Base-by-base conservation (phyloP, 2,113 vertebrate species). In the Micronycteris hirsuta region DNA sequence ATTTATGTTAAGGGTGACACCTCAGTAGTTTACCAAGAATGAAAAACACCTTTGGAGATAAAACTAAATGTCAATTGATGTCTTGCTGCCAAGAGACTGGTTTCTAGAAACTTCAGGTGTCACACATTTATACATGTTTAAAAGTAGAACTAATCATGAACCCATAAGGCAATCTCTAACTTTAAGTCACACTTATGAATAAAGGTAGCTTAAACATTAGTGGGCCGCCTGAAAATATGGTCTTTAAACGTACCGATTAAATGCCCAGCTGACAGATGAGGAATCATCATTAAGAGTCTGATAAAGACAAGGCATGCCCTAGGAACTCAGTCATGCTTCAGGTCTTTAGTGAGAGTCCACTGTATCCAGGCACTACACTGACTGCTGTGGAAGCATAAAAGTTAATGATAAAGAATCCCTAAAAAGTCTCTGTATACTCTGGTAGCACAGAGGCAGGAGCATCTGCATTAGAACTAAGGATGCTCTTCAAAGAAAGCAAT, bases 11-110 rank as follows among this genome's bases (percentile, higher is more conserved):
- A 93, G 38, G 68, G 17, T 31, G 20, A 31, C 65, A 61, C 26
- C 15, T 56, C 49, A 52, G 28, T n/a, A 71, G 14, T 56, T 95
- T 77, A 41, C 33, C 7, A 74, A 76, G 61, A 95, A 92, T 58
- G 58, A 61, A 78, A 92, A 92, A 58, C 15, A 96, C 15, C 67
- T 92, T 78, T 67, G n/a, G 36, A 91, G 49, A 70, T 87, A 93
- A 96, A 93, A 70, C n/a, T 87, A 84, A 96, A 84, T 96, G 71
- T 71, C 80, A 91, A 3, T 24, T 84, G 16, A 41, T 54, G 14
- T 88, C 71, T 78, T 77, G 6, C 9, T 67, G 61, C 38, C 45
- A 92, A 86, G 16, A 81, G 84, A 45, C 13, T 95, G 31, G 28
- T 28, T 92, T 78, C 92, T 45, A 71, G 17, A 94, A 77, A 3